Conservation (phyloP, 2,113 vertebrate species). For the Rostratula benghalensis region DNA sequence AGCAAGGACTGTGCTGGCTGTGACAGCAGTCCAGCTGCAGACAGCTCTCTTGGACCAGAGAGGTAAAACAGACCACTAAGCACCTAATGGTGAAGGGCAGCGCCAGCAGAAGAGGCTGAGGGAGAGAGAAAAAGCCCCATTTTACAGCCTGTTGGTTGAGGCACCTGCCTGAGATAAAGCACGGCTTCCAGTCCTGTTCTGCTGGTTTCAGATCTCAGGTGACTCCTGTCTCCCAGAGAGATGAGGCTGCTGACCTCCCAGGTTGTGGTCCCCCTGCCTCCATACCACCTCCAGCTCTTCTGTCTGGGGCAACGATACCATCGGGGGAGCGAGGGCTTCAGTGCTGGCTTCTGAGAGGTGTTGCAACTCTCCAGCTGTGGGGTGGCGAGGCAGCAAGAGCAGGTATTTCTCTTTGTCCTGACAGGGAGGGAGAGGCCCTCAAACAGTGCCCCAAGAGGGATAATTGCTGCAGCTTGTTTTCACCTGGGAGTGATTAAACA, state of each 20-base stretch:
- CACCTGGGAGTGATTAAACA: background rate
- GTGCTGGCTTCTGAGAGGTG: background rate
- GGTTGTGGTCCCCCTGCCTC: background rate
- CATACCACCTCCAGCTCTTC: background rate
- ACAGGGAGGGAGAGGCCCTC: background rate
- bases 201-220: background rate
- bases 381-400: background rate
- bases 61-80: background rate
- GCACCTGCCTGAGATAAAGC: background rate
- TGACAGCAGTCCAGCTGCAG: background rate
- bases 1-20: background rate
- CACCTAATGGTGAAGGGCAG: background rate
- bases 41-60: background rate
- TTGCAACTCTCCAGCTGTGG: background rate
- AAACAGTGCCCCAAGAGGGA: background rate
- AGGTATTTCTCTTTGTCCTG: background rate
- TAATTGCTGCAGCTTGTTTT: background rate
- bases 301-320: background rate
- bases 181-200: background rate
- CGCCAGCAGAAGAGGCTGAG: background rate
- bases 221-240: background rate
- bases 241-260: conserved; percentile 3
- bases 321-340: background rate
- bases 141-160: background rate
- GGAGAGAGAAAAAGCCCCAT: background rate